Base-by-base conservation (phyloP, 2,113 vertebrate genomes). In the Channa maculata region DNA sequence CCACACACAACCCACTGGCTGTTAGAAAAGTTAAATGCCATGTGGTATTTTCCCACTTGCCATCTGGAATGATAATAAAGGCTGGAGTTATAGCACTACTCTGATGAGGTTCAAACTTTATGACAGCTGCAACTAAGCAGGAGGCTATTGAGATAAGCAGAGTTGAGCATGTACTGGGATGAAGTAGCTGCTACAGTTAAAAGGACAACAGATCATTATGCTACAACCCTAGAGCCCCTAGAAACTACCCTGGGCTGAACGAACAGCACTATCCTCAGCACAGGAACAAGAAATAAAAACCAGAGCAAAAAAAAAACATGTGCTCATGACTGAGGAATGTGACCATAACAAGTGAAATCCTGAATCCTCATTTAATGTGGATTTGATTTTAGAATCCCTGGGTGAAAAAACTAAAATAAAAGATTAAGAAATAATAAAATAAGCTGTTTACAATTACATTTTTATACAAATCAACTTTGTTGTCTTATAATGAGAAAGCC, bases 141-240 rank as follows among this genome's bases (percentile, higher is more conserved):
- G 45, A 48, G 50, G 49, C 41, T 57, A 69, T n/a, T 36, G 60
- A 69, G 57, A 86, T 77, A 69, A 75, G 68, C 61, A 61, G 62
- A 64, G 11, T 37, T 14, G 49, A 84, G 79, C 52, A 46, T 53
- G 64, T 50, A 63, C 37, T 37, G 57, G 46, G 58, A 84, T 77
- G 49, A 76, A 82, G 59, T 50, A 52, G 65, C 62, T 67, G 41
- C 58, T 68, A 44, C 51, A 78, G 70, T 71, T 86, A 75, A 85
- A 80, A 80, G 74, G 15, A 89, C 79, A 66, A 87, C 68, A 79
- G 39, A 75, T 69, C 53, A 76, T 85, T 61, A 62, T 15, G 10
- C 41, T 63, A 37, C 78, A 41, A 83, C 82, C 77, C 49, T 45
- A 65, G 71, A 71, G 62, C 70, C 68, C 55, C 45, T 69, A 71